phyloP scores from a whole-genome alignment of 2,888 invertebrate species.

The Netelia inedita region DNA sequence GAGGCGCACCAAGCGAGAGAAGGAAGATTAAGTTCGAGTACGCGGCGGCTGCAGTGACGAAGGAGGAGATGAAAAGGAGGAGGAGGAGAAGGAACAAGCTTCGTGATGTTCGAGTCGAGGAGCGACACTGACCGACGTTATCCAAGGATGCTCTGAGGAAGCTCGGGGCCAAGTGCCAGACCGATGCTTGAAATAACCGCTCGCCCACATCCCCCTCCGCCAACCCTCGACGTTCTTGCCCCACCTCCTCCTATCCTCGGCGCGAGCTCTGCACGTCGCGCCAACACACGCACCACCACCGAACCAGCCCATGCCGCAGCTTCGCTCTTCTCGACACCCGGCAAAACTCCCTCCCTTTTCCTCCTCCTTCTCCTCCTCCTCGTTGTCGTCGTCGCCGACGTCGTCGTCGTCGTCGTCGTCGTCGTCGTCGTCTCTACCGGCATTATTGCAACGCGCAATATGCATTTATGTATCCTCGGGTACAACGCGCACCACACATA shows the following conservation, averaged over 20 bases:
- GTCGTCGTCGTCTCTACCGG: slow-evolving; percentile 19
- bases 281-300: slow-evolving; percentile 39
- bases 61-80: slow-evolving; percentile 1
- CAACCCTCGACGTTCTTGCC: slow-evolving; percentile 78
- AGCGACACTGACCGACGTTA: slow-evolving; percentile 73
- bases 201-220: slow-evolving; percentile 81
- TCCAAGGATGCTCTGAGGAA: slow-evolving; percentile 77
- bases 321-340: slow-evolving; percentile 66
- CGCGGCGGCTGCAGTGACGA: not conserved
- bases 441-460: slow-evolving; percentile 45
- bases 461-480: slow-evolving; percentile 35
- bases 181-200: slow-evolving; percentile 84
- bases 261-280: slow-evolving; percentile 21
- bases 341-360: slow-evolving; percentile 72
- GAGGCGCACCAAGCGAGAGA: no score
- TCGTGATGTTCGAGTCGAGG: slow-evolving; percentile 68
- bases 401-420: slow-evolving; percentile 62
- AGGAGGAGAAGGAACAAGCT: slow-evolving; percentile 49
- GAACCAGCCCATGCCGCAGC: not conserved
- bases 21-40: no score
- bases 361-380: slow-evolving; percentile 64
- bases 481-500: slow-evolving; percentile 21
- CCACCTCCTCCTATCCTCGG: slow-evolving; percentile 68
- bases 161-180: slow-evolving; percentile 84
- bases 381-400: not conserved